A percentile compares a stretch with the other conserved stretches of the same genome.
phyloP scores from a whole-genome alignment of 1,140 invertebrate species.

The Pararge aegeria region DNA sequence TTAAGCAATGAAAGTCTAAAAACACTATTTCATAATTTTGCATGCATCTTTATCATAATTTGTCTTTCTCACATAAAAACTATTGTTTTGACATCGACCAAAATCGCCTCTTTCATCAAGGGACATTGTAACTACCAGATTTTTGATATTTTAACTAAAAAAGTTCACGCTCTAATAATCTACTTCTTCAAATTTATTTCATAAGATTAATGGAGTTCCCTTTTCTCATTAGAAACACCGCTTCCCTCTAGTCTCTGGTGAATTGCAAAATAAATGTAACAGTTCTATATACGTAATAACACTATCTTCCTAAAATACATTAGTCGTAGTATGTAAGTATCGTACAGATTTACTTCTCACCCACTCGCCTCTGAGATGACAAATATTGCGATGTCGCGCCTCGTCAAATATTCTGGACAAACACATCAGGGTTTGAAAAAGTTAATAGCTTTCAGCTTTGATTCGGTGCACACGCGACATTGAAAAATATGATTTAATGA shows the following conservation, averaged over 20 bases:
- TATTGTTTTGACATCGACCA: too few species aligned
- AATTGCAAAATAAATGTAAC: constrained; percentile 10
- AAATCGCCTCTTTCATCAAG: too few species aligned
- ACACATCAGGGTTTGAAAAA: background rate
- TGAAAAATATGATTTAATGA: constrained; percentile 1
- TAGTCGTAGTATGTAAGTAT: constrained; percentile 38
- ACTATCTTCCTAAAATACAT: constrained; percentile 29
- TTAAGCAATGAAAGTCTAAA: too few species aligned
- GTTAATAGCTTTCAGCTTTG: constrained; percentile 4
- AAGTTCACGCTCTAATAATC: too few species aligned
- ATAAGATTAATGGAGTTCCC: background rate
- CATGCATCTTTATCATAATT: too few species aligned
- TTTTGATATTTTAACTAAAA: too few species aligned
- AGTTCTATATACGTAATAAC: constrained; percentile 9
- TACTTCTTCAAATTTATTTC: background rate
- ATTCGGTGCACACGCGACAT: background rate
- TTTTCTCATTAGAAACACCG: background rate
- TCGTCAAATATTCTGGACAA: constrained; percentile 25
- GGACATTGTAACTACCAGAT: too few species aligned
- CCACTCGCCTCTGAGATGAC: constrained; percentile 35
- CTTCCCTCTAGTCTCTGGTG: background rate
- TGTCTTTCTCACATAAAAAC: too few species aligned
- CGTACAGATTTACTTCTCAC: constrained; percentile 36
- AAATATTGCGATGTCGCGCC: constrained; percentile 43
- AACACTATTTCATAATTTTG: too few species aligned